A percentile compares a stretch with the other conserved stretches of the same genome.
Evolutionary conservation across 2,113 vertebrate genomes (phyloP).

Genomic region (Holacanthus passer): DNA sequence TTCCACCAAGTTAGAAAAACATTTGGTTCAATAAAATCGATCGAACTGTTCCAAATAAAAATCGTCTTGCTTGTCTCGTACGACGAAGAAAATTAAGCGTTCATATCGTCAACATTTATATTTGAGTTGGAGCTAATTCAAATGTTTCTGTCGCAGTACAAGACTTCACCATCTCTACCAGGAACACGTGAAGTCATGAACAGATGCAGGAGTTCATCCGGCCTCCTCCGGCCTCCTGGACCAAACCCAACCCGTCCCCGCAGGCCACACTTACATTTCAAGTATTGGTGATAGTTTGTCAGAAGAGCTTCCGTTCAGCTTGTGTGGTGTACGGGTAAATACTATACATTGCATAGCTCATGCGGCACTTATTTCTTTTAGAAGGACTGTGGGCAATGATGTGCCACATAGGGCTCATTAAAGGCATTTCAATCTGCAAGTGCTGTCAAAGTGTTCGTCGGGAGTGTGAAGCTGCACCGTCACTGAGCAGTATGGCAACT

Average conservation of each 20-base stretch:
- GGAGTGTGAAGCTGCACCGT: conserved; percentile 83
- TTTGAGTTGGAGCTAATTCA: background rate
- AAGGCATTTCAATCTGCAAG: conserved; percentile 93
- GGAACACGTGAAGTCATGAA: background rate
- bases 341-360: conserved; percentile 98
- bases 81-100: too few species aligned
- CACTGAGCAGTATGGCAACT: conserved; percentile 81
- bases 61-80: background rate
- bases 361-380: conserved; percentile 86
- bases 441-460: conserved; percentile 88
- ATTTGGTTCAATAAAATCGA: background rate
- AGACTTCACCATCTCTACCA: background rate
- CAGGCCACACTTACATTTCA: conserved; percentile 87
- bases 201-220: too few species aligned
- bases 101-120: too few species aligned
- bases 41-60: background rate
- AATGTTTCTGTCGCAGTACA: background rate
- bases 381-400: conserved; percentile 81
- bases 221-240: background rate
- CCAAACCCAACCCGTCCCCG: background rate
- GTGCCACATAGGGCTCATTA: conserved; percentile 86
- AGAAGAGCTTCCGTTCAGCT: conserved; percentile 88
- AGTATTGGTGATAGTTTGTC: conserved; percentile 89
- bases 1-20: too few species aligned
- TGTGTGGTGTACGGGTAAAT: conserved; percentile 85